Evolutionary conservation across 2,888 invertebrate genomes (phyloP), one percentile per base, ranked within the genome.

Genomic region (Tenthredo mesomela): DNA sequence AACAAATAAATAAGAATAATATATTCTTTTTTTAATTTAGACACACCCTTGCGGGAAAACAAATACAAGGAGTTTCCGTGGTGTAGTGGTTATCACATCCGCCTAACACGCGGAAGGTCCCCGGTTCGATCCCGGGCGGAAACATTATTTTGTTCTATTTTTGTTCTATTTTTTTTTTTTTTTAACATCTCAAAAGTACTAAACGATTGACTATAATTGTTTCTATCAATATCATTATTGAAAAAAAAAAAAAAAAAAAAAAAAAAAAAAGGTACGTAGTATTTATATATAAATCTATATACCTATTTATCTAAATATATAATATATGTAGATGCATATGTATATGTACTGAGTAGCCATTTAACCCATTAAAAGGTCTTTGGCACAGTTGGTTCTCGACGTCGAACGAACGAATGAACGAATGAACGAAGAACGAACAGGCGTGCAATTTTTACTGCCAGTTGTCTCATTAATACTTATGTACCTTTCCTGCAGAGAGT

Each of bases 1-100:
- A 25, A 25, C 10, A 12, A 25, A 25, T 9, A 25, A 61, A 25
- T 18, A 1, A 67, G 0, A 33, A 67, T 67, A 73, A 43, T 29
- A 29, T 29, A 2, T 2, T n/a, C 7, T 0, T 21, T 73, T 73
- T 40, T 2, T 21, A 18, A 21, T 21, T 33, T 7, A 2, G 15
- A 21, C 2, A 61, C 12, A 58, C 15, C 21, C 7, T 33, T 10
- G 21, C n/a, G 25, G 1, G 29, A 10, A 6, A 0, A 1, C 0
- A 1, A 9, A 37, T 61, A 61, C 67, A 82, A 82, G 82, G 70
- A n/a, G 96, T 96, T 96, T 96, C 96, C 96, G 96, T 96, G 96
- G 96, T 96, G 96, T 96, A 97, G 96, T 96, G 97, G 97, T 97
- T 97, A 97, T 97, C 96, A 97, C 97, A 96, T 96, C 96, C 96